phyloP scores from a whole-genome alignment of 2,797 vertebrate genomes.

The Eidolon dupreanum region DNA sequence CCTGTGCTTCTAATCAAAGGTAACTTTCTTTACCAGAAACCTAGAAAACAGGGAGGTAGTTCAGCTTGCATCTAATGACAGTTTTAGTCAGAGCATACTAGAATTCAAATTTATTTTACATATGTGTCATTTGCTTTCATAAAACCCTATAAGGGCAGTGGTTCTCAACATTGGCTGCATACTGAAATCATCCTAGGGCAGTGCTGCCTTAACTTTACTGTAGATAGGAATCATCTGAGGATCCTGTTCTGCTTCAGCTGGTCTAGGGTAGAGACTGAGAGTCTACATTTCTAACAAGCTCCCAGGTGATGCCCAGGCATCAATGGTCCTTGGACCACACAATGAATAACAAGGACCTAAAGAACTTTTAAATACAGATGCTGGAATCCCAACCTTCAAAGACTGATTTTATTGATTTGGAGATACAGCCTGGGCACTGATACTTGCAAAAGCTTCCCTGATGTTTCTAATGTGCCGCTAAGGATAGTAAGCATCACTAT shows the following conservation, averaged over 20 bases:
- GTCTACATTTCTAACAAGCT: not conserved
- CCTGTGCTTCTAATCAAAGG: not conserved
- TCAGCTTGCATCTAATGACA: not conserved
- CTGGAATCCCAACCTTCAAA: not conserved
- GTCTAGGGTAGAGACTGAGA: not conserved
- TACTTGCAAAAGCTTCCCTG: not conserved
- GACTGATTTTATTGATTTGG: not conserved
- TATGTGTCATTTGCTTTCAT: not conserved
- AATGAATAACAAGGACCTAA: not conserved
- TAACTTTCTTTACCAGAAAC: not conserved
- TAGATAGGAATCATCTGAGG: not conserved
- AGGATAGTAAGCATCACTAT: not conserved
- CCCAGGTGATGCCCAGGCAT: not conserved
- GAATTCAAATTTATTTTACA: not conserved
- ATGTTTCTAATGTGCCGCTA: not conserved
- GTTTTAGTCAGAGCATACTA: not conserved
- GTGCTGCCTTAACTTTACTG: not conserved
- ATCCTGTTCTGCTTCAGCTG: not conserved
- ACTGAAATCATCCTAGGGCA: not conserved
- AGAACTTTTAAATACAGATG: conserved; percentile 23
- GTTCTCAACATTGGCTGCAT: not conserved
- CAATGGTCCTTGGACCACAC: not conserved
- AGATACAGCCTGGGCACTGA: not conserved
- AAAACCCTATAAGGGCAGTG: not conserved
- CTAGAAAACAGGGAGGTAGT: not conserved